Evolutionary conservation across 1,140 invertebrate genomes (phyloP).

Genomic region (Mylabris phalerata): DNA sequence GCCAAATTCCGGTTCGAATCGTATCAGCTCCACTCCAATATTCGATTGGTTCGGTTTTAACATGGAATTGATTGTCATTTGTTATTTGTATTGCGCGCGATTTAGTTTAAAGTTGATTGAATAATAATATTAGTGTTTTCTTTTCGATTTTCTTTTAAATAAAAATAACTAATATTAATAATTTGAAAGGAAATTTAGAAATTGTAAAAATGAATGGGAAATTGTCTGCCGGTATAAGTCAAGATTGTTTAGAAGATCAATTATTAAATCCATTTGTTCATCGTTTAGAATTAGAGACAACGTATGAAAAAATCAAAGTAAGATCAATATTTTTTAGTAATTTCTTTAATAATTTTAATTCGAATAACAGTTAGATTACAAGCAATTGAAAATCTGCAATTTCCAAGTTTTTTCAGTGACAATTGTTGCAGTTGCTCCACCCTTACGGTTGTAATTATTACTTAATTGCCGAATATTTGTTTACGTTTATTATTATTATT

Average conservation of each 20-base stretch:
- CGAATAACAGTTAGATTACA: no score
- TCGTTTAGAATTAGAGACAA: conserved; percentile 71
- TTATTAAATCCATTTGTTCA: conserved; percentile 78
- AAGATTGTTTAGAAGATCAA: conserved; percentile 42
- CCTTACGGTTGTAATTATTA: no score
- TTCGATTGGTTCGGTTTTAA: conserved; percentile 19
- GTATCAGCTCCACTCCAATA: conserved; percentile 1
- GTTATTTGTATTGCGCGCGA: conserved; percentile 19
- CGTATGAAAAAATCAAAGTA: conserved; percentile 81
- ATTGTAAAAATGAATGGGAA: conserved; percentile 30
- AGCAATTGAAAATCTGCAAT: no score
- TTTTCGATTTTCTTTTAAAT: neutral
- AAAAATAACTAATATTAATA: neutral
- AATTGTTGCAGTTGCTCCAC: no score
- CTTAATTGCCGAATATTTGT: no score
- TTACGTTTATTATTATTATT: no score
- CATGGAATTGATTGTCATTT: conserved; percentile 22
- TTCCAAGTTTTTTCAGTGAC: no score
- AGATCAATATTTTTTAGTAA: conserved; percentile 30
- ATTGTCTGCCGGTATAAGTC: conserved; percentile 30
- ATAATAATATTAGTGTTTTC: neutral
- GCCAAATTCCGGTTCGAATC: conserved; percentile 1
- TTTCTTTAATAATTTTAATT: no score
- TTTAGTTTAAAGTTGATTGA: conserved; percentile 12
- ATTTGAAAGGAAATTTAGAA: neutral